Evolutionary conservation across 1,140 invertebrate genomes (phyloP).

Genomic region (Proctacanthus coquilletti): DNA sequence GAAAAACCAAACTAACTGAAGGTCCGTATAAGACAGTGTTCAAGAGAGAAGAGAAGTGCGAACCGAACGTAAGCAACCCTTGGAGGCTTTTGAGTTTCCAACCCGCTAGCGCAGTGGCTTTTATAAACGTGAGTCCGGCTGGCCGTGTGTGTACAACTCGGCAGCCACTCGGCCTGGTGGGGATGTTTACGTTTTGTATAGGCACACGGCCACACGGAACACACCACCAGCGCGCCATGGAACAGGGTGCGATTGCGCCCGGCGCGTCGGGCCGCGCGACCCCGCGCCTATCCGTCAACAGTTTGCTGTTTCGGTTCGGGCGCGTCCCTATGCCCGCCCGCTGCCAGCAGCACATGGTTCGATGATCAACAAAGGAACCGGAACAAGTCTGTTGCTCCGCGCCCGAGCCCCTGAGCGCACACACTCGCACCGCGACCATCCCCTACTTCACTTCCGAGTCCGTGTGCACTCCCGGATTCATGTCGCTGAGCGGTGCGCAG

Average conservation of each 20-base stretch:
- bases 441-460: too few relatives aligned
- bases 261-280: not conserved
- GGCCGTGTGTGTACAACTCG: not conserved
- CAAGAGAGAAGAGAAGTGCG: constrained; percentile 32
- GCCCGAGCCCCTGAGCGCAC: too few relatives aligned
- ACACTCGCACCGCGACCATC: too few relatives aligned
- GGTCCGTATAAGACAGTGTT: constrained; percentile 22
- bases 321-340: not conserved
- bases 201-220: not conserved
- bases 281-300: constrained; percentile 1
- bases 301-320: too few relatives aligned
- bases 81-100: constrained; percentile 28
- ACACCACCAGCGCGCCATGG: constrained; percentile 7
- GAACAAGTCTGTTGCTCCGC: too few relatives aligned
- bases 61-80: constrained; percentile 32
- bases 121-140: constrained; percentile 13
- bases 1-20: too few relatives aligned
- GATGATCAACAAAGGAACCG: constrained; percentile 8
- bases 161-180: not conserved
- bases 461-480: too few relatives aligned
- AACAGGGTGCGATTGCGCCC: not conserved
- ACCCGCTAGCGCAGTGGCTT: constrained; percentile 11
- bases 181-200: not conserved
- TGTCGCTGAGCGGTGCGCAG: too few relatives aligned
- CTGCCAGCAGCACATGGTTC: constrained; percentile 7